phyloP scores from a whole-genome alignment of 2,113 vertebrate genomes.

The Etia nguti region DNA sequence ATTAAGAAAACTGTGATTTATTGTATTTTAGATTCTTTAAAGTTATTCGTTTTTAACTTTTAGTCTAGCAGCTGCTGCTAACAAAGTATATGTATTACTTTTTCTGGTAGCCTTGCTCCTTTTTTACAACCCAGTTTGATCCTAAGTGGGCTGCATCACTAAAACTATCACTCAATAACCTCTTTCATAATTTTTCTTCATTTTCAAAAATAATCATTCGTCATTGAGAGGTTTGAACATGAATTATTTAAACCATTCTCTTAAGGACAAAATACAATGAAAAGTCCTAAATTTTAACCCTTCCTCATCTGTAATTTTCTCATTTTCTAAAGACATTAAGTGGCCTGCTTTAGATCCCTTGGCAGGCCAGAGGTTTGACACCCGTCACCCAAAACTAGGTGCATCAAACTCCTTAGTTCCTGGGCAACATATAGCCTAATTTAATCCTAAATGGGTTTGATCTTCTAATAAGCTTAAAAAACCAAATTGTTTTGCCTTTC shows the following conservation, averaged over 20 bases:
- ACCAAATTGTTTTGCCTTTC: not conserved
- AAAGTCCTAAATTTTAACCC: not conserved
- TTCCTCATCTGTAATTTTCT: not conserved
- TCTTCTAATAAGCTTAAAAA: not conserved
- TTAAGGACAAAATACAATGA: not conserved
- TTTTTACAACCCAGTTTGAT: not conserved
- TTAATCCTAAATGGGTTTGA: not conserved
- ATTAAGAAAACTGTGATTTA: not conserved
- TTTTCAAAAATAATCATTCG: not conserved
- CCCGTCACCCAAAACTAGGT: not conserved
- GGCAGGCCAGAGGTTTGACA: not conserved
- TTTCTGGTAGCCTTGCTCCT: not conserved
- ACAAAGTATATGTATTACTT: not conserved
- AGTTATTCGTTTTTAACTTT: not conserved
- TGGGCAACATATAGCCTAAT: not conserved
- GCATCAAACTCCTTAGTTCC: not conserved
- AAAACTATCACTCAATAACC: not conserved
- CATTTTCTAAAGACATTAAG: not conserved
- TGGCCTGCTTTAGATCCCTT: not conserved
- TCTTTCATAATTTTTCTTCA: not conserved
- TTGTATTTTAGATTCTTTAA: not conserved
- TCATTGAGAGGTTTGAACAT: not conserved
- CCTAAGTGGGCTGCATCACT: not conserved
- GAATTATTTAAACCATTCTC: not conserved
- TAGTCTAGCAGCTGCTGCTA: not conserved